Evolutionary conservation across 2,888 invertebrate genomes (phyloP), one percentile per base, ranked within the genome.

Genomic region (Xanthia icteritia): DNA sequence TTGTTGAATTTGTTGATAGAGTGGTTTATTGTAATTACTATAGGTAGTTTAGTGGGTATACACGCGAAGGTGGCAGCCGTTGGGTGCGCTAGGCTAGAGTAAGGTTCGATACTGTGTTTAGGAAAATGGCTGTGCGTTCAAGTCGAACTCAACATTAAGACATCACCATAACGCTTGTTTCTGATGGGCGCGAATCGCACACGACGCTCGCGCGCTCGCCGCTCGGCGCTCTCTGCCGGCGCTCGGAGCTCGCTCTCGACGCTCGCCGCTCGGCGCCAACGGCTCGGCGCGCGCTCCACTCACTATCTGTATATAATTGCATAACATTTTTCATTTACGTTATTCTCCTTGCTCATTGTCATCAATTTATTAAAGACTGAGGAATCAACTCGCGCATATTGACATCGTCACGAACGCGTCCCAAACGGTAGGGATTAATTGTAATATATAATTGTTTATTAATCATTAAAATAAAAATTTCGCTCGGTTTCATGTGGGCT

Each of bases 291-390:
- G 83, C 86, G 78, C 81, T 84, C 83, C 85, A 77, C 87, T 90
- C 93, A 92, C 94, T 90, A 92, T 94, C 94, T 96, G 96, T 96
- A 96, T 94, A 96, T 96, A 96, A 93, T 94, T 93, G 94, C 96
- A 95, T 95, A 92, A 93, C 96, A 95, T 96, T 94, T 93, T 94
- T 96, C 95, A 96, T 96, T 96, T 95, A 94, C 94, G 94, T 95
- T 94, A 80, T 90, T 93, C 94, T 95, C 95, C 96, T 95, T 95
- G 95, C 95, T 96, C 96, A 96, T 96, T 95, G 95, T 94, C 96
- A 96, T 96, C 96, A 96, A 96, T 96, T 95, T 95, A 96, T 96
- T 96, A 96, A 96, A 96, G 96, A 96, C 96, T 96, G 96, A 96
- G 96, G 94, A 96, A 96, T 96, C 96, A 96, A 96, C 95, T 94